Evolutionary conservation across 2,797 vertebrate species (phyloP).

Genomic region (Cossypha dichroa): DNA sequence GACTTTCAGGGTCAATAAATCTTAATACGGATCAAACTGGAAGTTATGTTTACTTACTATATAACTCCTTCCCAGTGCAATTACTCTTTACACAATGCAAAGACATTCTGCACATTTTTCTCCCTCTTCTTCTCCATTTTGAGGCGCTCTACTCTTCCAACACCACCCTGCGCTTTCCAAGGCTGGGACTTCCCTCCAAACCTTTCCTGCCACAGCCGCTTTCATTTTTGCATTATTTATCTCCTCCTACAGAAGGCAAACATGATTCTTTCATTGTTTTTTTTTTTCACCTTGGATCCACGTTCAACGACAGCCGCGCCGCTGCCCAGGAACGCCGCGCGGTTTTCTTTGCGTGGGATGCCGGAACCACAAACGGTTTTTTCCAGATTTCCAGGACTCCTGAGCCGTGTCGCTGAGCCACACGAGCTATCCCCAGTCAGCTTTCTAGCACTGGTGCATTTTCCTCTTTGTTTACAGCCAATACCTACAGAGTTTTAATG

Average conservation of each 20-base stretch:
- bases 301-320: not conserved
- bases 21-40: constrained; percentile 54
- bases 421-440: not conserved
- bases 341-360: not conserved
- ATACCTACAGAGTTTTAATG: constrained; percentile 60
- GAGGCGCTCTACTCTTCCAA: not conserved
- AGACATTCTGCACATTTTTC: constrained; percentile 29
- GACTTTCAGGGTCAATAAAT: constrained; percentile 65
- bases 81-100: constrained; percentile 47
- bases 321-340: not conserved
- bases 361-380: constrained; percentile 23
- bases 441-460: not conserved
- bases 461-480: not conserved
- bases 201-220: not conserved
- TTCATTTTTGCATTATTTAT: not conserved
- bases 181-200: not conserved
- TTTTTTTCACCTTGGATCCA: not conserved
- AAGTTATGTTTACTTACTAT: constrained; percentile 52
- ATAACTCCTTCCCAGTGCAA: constrained; percentile 30
- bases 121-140: constrained; percentile 8
- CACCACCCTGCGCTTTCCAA: not conserved
- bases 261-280: accelerated
- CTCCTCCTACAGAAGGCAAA: not conserved
- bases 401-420: not conserved
- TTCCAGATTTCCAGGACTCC: constrained; percentile 13